Conservation (phyloP, 2,113 vertebrate genomes). For the Corvus hawaiiensis region DNA sequence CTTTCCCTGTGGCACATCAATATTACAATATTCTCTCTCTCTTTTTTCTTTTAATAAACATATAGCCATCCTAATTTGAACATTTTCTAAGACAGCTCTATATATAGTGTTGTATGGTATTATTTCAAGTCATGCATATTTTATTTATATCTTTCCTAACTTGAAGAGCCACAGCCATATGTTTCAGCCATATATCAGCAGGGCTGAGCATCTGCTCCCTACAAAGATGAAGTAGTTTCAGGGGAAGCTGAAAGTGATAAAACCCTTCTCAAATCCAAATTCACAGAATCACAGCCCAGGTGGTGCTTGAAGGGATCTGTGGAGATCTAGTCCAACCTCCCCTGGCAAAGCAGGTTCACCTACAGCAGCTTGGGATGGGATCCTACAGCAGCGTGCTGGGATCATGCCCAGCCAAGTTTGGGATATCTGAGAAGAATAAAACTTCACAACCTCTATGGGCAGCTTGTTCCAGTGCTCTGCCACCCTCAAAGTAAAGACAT, state of each 20-base stretch:
- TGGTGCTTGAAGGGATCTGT: neutral
- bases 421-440: neutral
- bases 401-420: neutral
- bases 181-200: constrained; percentile 27
- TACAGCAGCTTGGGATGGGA: neutral
- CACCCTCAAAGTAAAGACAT: neutral
- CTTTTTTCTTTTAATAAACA: neutral
- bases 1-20: neutral
- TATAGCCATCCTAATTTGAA: neutral
- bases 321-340: neutral
- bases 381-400: neutral
- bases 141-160: constrained; percentile 45
- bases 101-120: neutral
- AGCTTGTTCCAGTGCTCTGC: neutral
- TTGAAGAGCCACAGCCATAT: constrained; percentile 41
- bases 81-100: neutral
- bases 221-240: constrained; percentile 3
- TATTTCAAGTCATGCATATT: constrained; percentile 32
- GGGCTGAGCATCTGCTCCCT: constrained; percentile 32
- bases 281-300: neutral
- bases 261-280: constrained; percentile 2
- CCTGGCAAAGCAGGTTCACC: neutral
- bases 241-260: constrained; percentile 32
- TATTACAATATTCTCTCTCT: neutral
- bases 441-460: neutral